Evolutionary conservation across 2,888 invertebrate species (phyloP), one percentile per base, ranked within the genome.

Genomic region (Acheta domesticus): DNA sequence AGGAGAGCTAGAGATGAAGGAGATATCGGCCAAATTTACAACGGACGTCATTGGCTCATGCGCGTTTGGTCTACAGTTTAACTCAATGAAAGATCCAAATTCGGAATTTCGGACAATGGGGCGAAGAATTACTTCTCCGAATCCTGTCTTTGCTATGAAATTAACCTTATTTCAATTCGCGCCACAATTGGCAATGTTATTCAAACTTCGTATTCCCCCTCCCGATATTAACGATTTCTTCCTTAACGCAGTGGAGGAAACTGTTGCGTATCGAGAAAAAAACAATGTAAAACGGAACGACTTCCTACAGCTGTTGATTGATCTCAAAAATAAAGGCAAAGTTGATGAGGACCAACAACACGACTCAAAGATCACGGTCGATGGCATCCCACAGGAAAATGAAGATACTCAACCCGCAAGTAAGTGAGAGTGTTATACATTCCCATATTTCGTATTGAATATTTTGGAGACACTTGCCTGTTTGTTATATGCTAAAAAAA

Each of bases 281-380:
- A 87, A 89, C 82, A 86, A 88, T 5, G 83, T 90, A 0, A 84
- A 84, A 0, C 85, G 89, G 50, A 89, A 89, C 79, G 91, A 91
- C 84, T 91, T 91, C 82, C 84, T 92, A 78, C 89, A 91, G 82
- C 83, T 90, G 2, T 84, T 91, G 77, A 86, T 89, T 48, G 87
- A 90, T 76, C 83, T 91, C 48, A 89, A 88, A 82, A 87, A 88
- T 77, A 86, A 88, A 80, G 86, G 86, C 48, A 83, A 84, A 77
- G 81, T 88, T 80, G 82, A 85, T 80, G 83, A 84, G 81, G 85
- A 85, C 36, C 36, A 4, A 36, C 36, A 36, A 36, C 36, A 36
- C 36, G 36, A 36, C 36, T 36, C 36, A 36, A 36, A 36, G 8
- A 36, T 36, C 36, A 36, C 36, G 8, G 36, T 36, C 0, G 36